phyloP scores from a whole-genome alignment of 2,797 vertebrate genomes.

The Acanthiza pusilla region DNA sequence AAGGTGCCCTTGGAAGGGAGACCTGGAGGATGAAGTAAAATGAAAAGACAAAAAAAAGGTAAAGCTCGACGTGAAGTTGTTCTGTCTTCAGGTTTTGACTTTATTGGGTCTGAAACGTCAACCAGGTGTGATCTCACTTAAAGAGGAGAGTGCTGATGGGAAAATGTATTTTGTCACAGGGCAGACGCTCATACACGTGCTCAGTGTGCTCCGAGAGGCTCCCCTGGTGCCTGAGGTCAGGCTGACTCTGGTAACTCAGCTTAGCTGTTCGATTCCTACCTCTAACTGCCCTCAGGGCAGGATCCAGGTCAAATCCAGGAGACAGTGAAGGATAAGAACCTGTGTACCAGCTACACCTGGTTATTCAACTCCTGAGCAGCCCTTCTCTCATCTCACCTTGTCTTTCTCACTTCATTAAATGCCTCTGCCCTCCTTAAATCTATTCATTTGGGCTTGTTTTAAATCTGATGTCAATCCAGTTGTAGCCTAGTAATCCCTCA shows the following conservation, averaged over 20 bases:
- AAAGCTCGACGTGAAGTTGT: not conserved
- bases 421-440: not conserved
- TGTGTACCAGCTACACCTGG: not conserved
- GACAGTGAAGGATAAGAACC: rapidly evolving
- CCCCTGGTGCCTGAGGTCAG: not conserved
- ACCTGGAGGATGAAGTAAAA: not conserved
- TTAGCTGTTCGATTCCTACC: rapidly evolving
- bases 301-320: not conserved
- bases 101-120: not conserved
- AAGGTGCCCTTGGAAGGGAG: not conserved
- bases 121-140: not conserved
- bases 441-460: rapidly evolving
- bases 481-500: not conserved
- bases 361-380: not conserved
- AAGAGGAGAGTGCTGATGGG: rapidly evolving
- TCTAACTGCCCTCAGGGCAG: not conserved
- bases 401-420: not conserved
- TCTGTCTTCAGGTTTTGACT: not conserved
- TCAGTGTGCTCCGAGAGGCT: not conserved
- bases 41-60: rapidly evolving
- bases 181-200: rapidly evolving
- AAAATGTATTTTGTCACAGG: not conserved
- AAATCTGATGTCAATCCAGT: not conserved
- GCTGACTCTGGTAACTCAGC: rapidly evolving
- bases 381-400: not conserved